phyloP scores from a whole-genome alignment of 1,140 invertebrate genomes.

The Periplaneta americana region DNA sequence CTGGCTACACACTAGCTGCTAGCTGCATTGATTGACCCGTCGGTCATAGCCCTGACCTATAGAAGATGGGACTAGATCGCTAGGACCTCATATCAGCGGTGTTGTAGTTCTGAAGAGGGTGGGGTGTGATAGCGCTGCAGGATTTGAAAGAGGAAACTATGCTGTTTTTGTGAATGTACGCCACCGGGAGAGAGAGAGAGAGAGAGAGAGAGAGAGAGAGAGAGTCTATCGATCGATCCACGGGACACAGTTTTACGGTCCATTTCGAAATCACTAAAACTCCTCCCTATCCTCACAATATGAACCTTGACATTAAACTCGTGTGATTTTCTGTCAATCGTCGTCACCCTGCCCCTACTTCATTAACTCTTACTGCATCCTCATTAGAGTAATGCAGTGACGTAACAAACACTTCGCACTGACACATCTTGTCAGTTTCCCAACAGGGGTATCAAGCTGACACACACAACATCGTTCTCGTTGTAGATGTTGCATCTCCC shows the following conservation, averaged over 20 bases:
- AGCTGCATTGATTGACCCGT: not conserved
- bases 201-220: not conserved
- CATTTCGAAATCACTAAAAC: conserved; percentile 2
- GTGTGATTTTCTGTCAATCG: not conserved
- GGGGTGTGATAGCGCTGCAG: not conserved
- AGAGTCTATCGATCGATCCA: not conserved
- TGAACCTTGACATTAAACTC: not conserved
- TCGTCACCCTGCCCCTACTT: not conserved
- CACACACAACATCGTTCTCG: not conserved
- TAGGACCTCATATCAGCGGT: not conserved
- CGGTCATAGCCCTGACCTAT: not conserved
- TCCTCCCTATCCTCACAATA: not conserved
- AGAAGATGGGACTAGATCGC: not conserved
- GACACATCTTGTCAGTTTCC: not conserved
- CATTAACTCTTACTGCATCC: not conserved
- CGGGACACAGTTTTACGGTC: not conserved
- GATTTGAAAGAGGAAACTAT: not conserved
- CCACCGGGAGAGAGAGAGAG: not conserved
- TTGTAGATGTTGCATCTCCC: too few relatives aligned
- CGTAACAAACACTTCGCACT: not conserved
- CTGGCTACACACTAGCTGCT: too few relatives aligned
- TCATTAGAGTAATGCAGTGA: not conserved
- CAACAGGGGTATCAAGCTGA: not conserved
- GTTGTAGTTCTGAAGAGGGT: not conserved
- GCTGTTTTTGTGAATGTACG: not conserved